Base-by-base conservation (phyloP, 2,888 invertebrate species). In the Noctua janthina region DNA sequence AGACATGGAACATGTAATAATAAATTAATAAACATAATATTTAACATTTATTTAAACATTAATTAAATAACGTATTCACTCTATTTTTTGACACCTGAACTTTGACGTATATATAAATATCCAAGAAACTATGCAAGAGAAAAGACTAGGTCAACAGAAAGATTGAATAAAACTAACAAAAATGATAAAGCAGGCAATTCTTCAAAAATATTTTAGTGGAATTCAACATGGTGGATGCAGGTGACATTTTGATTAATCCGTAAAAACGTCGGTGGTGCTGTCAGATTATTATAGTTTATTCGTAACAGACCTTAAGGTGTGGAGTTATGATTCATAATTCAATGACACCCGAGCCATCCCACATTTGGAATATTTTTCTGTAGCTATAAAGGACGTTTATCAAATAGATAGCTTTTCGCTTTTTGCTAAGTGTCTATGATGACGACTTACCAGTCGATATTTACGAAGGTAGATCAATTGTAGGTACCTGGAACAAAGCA, bases 221-320 rank as follows among this genome's bases (percentile, higher is more conserved):
- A 70, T 79, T 43, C 49, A 81, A 43, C n/a, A 79, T 70, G 56
- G 85, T 43, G 35, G 80, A 59, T 85, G 70, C 59, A 35, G 43
- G 49, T 64, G 79, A 85, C 64, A 79, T 66, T 85, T 67, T 85
- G 56, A 81, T 85, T 59, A 81, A 70, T 81, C 56, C 35, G 35
- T 70, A n/a, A 71, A 81, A 79, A 56, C 20, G 15, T 70, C 20
- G 1, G 35, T 66, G 20, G 10, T 51, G 23, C 39, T 54, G 13
- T 69, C 39, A 56, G 69, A 66, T 13, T 13, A 66, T 11, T 54
- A 49, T 17, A 56, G 23, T 66, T 51, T 29, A 17, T 11, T 43
- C 6, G 8, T 1, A 17, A 43, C 17, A 70, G n/a, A 79, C 69
- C 49, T 66, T 70, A 70, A 13, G 1, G 10, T 6, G 8, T 51